Conservation (phyloP, 2,888 invertebrate genomes). For the Thyatira batis region DNA sequence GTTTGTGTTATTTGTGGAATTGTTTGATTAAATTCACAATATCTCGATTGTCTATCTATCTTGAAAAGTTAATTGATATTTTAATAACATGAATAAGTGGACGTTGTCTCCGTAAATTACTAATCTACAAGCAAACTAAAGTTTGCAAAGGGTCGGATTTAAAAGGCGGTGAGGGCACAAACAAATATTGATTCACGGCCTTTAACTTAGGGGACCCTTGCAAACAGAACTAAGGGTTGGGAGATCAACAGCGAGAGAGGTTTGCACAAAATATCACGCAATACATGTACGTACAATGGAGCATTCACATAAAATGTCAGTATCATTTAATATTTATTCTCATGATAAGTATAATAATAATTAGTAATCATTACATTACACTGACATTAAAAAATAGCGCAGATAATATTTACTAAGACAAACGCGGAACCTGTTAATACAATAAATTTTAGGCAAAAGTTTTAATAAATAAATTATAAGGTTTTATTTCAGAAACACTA, state of each 20-base stretch:
- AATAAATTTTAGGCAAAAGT: too few species aligned
- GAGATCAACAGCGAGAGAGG: slow-evolving; percentile 24
- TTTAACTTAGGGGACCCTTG: slow-evolving; percentile 44
- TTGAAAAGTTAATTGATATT: background rate
- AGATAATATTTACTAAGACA: too few species aligned
- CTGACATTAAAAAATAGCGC: too few species aligned
- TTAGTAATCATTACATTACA: too few species aligned
- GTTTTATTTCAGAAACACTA: too few species aligned
- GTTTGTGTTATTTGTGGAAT: too few species aligned
- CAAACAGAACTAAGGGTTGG: slow-evolving; percentile 44
- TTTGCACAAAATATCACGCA: slow-evolving; percentile 24
- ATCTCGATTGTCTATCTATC: background rate
- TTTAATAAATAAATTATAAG: too few species aligned
- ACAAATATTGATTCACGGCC: slow-evolving; percentile 64
- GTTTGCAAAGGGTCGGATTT: slow-evolving; percentile 53
- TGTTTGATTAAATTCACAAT: too few species aligned
- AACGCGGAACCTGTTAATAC: too few species aligned
- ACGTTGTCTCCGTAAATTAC: slow-evolving; percentile 25
- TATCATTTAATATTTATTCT: too few species aligned
- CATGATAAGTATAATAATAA: too few species aligned
- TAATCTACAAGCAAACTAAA: slow-evolving; percentile 39
- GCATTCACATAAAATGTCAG: too few species aligned
- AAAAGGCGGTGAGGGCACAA: slow-evolving; percentile 50
- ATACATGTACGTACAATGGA: background rate
- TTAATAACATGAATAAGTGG: background rate